Conservation (phyloP, 2,888 invertebrate species). For the Rotaria sp. region DNA sequence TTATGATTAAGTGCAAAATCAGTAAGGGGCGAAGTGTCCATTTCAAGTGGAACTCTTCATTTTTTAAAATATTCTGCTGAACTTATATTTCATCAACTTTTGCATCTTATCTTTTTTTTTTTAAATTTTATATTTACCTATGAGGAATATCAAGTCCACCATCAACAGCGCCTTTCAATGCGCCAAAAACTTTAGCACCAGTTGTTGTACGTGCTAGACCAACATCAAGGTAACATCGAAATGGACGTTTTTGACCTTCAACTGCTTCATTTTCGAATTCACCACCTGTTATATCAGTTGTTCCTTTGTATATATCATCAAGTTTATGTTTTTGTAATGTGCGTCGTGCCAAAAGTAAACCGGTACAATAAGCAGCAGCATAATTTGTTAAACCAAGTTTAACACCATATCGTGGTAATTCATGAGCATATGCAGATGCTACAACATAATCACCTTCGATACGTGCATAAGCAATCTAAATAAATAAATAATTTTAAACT, state of each 20-base stretch:
- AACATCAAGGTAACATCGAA: slow-evolving; percentile 87
- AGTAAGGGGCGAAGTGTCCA: no score
- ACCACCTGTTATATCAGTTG: slow-evolving; percentile 82
- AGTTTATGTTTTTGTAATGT: slow-evolving; percentile 80
- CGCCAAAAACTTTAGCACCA: slow-evolving; percentile 93
- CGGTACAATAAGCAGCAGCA: slow-evolving; percentile 96
- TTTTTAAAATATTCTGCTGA: no score
- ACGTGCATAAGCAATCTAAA: slow-evolving; percentile 82
- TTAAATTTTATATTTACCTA: slow-evolving; percentile 56
- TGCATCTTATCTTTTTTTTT: no score
- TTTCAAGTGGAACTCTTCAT: no score
- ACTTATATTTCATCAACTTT: no score
- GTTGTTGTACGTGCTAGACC: slow-evolving; percentile 94
- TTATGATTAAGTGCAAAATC: no score
- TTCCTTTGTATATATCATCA: slow-evolving; percentile 79
- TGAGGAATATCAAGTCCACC: slow-evolving; percentile 98
- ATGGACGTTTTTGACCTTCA: slow-evolving; percentile 82
- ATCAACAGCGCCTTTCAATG: slow-evolving; percentile 98
- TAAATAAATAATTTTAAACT: no score
- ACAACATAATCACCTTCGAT: slow-evolving; percentile 96
- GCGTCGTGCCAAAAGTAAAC: slow-evolving; percentile 81
- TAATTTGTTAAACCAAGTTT: slow-evolving; percentile 98
- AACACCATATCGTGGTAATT: slow-evolving; percentile 86
- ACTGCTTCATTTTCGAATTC: slow-evolving; percentile 88
- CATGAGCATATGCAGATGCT: slow-evolving; percentile 92